A percentile compares a stretch with the other conserved stretches of the same genome.
phyloP scores from a whole-genome alignment of 2,113 vertebrate species.

The Sapajus apella region DNA sequence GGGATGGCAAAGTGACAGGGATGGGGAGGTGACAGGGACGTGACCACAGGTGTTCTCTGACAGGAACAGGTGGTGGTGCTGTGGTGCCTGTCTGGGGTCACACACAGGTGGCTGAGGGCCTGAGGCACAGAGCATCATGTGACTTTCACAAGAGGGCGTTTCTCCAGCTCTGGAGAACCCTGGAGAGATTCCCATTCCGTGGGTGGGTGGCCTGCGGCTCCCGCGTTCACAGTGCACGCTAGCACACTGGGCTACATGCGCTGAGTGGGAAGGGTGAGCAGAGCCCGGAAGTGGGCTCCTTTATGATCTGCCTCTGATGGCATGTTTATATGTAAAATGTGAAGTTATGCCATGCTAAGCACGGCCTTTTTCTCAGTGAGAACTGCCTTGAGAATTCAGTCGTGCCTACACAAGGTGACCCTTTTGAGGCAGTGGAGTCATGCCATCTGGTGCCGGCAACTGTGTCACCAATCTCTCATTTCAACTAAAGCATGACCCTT shows the following conservation, averaged over 20 bases:
- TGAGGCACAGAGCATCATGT: fast-evolving
- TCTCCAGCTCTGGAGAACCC: background rate
- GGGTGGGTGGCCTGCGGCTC: background rate
- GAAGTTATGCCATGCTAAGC: background rate
- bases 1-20: too few species aligned
- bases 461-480: background rate
- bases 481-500: background rate
- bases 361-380: background rate
- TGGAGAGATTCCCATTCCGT: background rate
- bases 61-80: fast-evolving
- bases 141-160: background rate
- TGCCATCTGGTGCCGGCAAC: background rate
- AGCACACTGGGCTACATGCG: background rate
- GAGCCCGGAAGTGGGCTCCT: background rate
- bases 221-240: background rate
- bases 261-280: background rate
- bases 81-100: background rate
- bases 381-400: background rate
- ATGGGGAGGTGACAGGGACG: fast-evolving
- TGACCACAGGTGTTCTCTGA: background rate
- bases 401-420: background rate
- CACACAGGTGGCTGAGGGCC: background rate
- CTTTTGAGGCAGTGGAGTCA: background rate
- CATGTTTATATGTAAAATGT: background rate
- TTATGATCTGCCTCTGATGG: background rate